Base-by-base conservation (phyloP, 2,797 vertebrate genomes). In the Streptopelia turtur region DNA sequence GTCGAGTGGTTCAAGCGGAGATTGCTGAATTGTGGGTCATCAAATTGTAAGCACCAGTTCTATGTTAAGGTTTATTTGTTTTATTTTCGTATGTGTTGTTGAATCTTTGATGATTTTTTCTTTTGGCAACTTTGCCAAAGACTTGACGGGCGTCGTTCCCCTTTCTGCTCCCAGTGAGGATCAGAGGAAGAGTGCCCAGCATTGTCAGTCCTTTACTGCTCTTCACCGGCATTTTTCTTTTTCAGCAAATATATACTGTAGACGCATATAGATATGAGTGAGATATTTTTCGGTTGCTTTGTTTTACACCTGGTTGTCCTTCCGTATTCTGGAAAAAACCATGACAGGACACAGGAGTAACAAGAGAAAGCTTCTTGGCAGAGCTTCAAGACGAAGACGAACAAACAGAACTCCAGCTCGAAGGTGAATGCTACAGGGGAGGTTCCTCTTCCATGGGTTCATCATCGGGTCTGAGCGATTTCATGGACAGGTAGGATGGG, bases 391-490 rank as follows among this genome's bases (percentile, higher is more conserved):
- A 98, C 98, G 94, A 97, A 98, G 98, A 98, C 97, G 94, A 94
- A 98, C 98, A 97, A 93, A 97, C 89, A 70, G 95, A 95, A 95
- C 97, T 96, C 96, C 96, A 92, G 96, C 97, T 87, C 5, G 2
- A n/a, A 83, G 81, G 47, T 89, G 57, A 72, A 63, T 72, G 98
- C 98, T 99, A 99, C 99, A 99, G 98, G 10, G 98, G 98, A 87
- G 98, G 98, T 91, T 99, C 99, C 96, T 99, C 99, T 94, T 99
- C 99, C 99, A 99, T 99, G 12, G 99, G 99, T 70, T 99, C 99
- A 63, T 99, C 99, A 43, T 99, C 98, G 1, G 98, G 95, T 94
- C 99, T 99, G 97, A 86, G 72, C 1, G 13, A 39, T 87, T 59
- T 61, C 11, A 16, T 33, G 55, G 39, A 16, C 41, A 56, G 47